phyloP scores from a whole-genome alignment of 2,113 vertebrate species.

The Rutilus rutilus region DNA sequence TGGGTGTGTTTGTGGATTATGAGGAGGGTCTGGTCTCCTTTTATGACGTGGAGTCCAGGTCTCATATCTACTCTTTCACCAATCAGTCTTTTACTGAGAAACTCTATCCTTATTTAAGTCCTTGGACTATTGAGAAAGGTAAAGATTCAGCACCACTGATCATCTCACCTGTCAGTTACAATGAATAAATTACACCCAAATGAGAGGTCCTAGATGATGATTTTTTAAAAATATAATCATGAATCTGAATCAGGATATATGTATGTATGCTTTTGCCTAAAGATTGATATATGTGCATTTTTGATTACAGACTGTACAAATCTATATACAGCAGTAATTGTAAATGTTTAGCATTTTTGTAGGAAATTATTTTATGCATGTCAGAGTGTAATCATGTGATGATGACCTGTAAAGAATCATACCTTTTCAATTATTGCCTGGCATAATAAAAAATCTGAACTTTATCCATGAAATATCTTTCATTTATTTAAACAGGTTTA shows the following conservation, averaged over 20 bases:
- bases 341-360: background rate
- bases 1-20: constrained; percentile 26
- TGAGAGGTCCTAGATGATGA: background rate
- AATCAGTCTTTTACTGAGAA: background rate
- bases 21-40: constrained; percentile 14
- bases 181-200: background rate
- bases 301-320: background rate
- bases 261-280: background rate
- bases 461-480: background rate
- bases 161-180: background rate
- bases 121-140: background rate
- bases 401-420: background rate
- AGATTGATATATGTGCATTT: background rate
- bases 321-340: background rate
- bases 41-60: background rate
- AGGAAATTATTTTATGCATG: background rate
- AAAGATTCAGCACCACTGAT: background rate
- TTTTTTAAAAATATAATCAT: background rate
- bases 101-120: background rate
- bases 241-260: background rate
- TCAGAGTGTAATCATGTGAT: background rate
- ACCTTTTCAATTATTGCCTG: background rate
- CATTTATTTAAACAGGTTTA: background rate
- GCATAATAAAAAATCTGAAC: background rate
- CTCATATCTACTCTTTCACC: constrained; percentile 24